Conservation (phyloP, 2,888 invertebrate genomes). For the Orchesellides sinensis region DNA sequence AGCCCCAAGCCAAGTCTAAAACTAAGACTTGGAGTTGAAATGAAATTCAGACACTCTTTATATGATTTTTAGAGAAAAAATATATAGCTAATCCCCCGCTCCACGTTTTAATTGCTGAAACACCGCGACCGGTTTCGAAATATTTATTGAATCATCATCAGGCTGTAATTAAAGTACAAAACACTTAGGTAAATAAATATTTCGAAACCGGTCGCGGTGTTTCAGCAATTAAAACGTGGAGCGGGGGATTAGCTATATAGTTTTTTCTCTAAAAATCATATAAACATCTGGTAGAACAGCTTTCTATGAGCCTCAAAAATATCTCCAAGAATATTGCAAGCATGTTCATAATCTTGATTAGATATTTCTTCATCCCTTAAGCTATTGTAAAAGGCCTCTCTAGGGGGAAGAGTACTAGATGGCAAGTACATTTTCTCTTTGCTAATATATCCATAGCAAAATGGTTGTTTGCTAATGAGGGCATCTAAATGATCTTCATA, state of each 20-base stretch:
- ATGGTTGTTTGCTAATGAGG: neutral
- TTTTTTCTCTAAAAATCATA: too few relatives aligned
- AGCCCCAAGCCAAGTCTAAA: neutral
- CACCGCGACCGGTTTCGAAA: too few relatives aligned
- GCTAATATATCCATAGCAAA: neutral
- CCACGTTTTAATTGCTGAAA: too few relatives aligned
- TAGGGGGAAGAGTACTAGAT: neutral
- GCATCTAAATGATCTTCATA: neutral
- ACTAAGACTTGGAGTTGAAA: neutral
- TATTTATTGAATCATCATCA: too few relatives aligned
- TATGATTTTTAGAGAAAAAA: too few relatives aligned
- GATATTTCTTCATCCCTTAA: neutral
- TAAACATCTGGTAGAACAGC: neutral
- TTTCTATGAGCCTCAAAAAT: neutral
- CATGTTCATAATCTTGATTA: neutral
- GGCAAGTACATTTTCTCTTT: neutral
- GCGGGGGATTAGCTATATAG: too few relatives aligned
- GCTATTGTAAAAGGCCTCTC: neutral
- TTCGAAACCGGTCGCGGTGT: too few relatives aligned
- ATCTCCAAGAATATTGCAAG: neutral
- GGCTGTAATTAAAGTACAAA: too few relatives aligned
- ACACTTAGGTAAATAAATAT: too few relatives aligned
- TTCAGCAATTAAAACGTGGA: too few relatives aligned
- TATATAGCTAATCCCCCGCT: too few relatives aligned
- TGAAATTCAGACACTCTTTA: conserved; percentile 1